phyloP scores from a whole-genome alignment of 2,888 invertebrate species.

The Cetonia aurata region DNA sequence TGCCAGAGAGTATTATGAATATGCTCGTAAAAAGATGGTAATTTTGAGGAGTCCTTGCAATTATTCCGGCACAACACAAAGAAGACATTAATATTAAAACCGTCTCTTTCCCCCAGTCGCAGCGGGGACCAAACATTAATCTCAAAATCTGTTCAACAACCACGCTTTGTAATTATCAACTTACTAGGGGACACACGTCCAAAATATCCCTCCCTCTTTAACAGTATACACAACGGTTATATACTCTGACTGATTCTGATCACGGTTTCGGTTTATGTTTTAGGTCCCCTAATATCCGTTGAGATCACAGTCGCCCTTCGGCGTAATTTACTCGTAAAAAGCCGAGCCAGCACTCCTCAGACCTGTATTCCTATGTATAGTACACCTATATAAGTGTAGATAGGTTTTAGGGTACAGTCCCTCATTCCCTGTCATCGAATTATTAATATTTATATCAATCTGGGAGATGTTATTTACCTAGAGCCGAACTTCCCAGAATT shows the following conservation, averaged over 20 bases:
- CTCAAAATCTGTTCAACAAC: background rate
- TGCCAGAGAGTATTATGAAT: no score
- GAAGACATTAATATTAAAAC: background rate
- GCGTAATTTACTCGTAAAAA: background rate
- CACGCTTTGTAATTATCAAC: background rate
- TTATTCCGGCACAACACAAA: background rate
- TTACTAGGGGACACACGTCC: background rate
- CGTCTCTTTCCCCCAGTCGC: no score
- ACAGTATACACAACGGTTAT: background rate
- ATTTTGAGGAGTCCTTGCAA: background rate
- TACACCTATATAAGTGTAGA: no score
- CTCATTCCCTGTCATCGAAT: background rate
- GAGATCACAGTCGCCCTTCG: background rate
- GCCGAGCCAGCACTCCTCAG: background rate
- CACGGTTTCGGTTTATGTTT: conserved; percentile 11
- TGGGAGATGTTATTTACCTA: conserved; percentile 7
- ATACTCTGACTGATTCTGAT: conserved; percentile 2
- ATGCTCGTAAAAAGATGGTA: no score
- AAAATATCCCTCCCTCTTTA: background rate
- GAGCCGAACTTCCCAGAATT: background rate
- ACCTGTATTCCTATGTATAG: no score
- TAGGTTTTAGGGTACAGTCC: background rate
- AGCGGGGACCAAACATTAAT: no score
- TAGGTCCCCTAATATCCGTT: conserved; percentile 13
- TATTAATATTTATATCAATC: conserved; percentile 35